Percentiles rank a stretch among this genome's conserved stretches.
These are phyloP conservation scores for Zoroaster sp. DNA, from an alignment of 53 echinoderm and acorn worm species.

Conservation along the genomic window DNA sequence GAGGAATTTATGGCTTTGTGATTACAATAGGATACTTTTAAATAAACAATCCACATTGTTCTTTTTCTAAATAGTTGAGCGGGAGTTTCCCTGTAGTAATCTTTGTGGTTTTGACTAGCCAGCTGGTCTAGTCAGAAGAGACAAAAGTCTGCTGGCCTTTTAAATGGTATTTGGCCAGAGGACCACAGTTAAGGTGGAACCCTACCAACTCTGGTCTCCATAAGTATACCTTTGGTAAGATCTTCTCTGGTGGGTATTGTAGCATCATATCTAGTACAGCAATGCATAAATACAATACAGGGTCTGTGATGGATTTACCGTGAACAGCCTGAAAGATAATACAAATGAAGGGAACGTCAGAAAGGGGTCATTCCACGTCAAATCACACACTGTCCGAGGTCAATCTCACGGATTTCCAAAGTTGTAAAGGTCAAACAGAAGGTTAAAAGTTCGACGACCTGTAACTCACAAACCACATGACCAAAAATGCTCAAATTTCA, in stretches of 20 bases:
- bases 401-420: too few relatives aligned
- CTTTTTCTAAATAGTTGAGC: not conserved
- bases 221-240: slow-evolving; percentile 23
- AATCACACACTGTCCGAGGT: not conserved
- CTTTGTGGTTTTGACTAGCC: not conserved
- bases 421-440: too few relatives aligned
- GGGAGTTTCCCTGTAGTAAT: too few relatives aligned
- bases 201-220: not conserved
- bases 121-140: not conserved
- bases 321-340: slow-evolving; percentile 66
- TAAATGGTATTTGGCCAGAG: not conserved
- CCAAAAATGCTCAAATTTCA: too few relatives aligned
- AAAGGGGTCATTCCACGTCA: too few relatives aligned
- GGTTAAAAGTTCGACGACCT: too few relatives aligned
- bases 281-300: slow-evolving; percentile 74
- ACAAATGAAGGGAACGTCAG: too few relatives aligned
- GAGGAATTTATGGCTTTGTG: too few relatives aligned
- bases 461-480: too few relatives aligned
- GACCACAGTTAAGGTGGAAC: not conserved
- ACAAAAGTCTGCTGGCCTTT: not conserved
- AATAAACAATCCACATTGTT: too few relatives aligned
- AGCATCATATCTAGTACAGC: slow-evolving; percentile 79
- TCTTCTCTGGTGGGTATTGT: slow-evolving; percentile 55
- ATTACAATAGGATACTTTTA: too few relatives aligned
- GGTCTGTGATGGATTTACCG: slow-evolving; percentile 65